A percentile compares a stretch with the other conserved stretches of the same genome.
Evolutionary conservation across 2,888 invertebrate species (phyloP).

Genomic region (Caenorhabditis drosophilae): DNA sequence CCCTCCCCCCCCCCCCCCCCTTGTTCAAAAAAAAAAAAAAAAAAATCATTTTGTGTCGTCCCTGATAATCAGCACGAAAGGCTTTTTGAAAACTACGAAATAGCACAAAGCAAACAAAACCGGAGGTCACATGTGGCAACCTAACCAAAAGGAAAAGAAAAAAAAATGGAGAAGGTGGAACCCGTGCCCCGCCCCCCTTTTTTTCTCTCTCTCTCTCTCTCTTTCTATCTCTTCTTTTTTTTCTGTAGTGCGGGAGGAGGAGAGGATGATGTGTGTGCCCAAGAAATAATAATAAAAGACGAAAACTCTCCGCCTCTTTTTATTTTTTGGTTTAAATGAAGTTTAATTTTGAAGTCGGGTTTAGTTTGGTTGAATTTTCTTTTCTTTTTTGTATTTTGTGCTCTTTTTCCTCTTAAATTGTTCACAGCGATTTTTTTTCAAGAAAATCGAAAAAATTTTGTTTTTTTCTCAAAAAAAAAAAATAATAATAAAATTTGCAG

Average conservation of each 20-base stretch:
- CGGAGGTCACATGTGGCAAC: conserved; percentile 37
- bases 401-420: neutral
- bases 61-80: too few species aligned
- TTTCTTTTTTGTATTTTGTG: conserved; percentile 5
- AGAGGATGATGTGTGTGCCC: neutral
- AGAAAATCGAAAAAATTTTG: too few species aligned
- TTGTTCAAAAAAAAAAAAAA: too few species aligned
- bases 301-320: neutral
- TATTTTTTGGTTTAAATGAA: neutral
- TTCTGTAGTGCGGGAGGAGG: too few species aligned
- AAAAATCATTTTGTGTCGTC: too few species aligned
- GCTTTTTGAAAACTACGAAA: too few species aligned
- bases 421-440: too few species aligned
- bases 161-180: conserved; percentile 6
- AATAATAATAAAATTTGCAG: too few species aligned
- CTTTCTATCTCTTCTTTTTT: neutral
- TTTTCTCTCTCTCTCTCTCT: conserved; percentile 9
- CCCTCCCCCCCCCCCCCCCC: too few species aligned
- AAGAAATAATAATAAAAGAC: neutral
- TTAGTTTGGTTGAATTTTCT: conserved; percentile 1
- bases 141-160: neutral
- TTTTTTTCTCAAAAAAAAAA: too few species aligned
- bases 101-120: conserved; percentile 7
- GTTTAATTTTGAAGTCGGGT: neutral
- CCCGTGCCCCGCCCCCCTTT: conserved; percentile 29